A percentile compares a stretch with the other conserved stretches of the same genome.
Conservation (phyloP, 2,113 vertebrate genomes). For the Perccottus glenii region DNA sequence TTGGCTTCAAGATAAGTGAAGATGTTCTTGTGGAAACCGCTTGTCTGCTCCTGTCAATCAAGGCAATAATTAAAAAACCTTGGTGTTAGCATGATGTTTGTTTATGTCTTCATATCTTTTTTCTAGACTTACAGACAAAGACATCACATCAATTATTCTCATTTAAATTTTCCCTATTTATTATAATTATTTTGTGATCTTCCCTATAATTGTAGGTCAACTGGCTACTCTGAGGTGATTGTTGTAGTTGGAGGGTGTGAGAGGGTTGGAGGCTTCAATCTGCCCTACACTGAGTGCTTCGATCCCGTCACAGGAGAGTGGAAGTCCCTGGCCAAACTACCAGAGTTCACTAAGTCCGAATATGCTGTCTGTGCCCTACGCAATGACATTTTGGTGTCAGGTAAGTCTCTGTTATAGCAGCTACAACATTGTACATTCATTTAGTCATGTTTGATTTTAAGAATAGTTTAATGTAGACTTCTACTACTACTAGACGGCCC, state of each 20-base stretch:
- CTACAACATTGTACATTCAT: background rate
- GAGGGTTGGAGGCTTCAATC: conserved; percentile 94
- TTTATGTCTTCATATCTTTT: conserved; percentile 8
- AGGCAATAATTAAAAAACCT: conserved; percentile 23
- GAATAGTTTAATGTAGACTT: background rate
- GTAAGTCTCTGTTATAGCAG: conserved; percentile 74
- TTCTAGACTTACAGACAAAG: background rate
- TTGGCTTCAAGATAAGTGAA: conserved; percentile 42
- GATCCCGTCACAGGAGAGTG: conserved; percentile 97
- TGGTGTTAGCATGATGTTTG: conserved; percentile 10
- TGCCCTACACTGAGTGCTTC: conserved; percentile 97
- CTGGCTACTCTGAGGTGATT: conserved; percentile 96
- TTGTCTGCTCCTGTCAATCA: background rate
- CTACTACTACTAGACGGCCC: background rate
- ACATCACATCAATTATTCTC: background rate
- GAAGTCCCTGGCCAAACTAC: conserved; percentile 96
- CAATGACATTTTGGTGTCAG: conserved; percentile 98
- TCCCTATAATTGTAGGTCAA: conserved; percentile 81
- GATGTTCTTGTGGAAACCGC: conserved; percentile 7
- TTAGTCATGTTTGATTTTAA: too few relatives aligned
- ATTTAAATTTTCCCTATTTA: too few relatives aligned
- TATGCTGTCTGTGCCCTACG: conserved; percentile 96
- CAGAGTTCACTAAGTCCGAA: conserved; percentile 98
- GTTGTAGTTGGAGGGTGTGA: conserved; percentile 98
- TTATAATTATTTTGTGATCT: too few relatives aligned